phyloP scores from a whole-genome alignment of 2,888 invertebrate genomes.

The Imbricaverruca yamaguchii region DNA sequence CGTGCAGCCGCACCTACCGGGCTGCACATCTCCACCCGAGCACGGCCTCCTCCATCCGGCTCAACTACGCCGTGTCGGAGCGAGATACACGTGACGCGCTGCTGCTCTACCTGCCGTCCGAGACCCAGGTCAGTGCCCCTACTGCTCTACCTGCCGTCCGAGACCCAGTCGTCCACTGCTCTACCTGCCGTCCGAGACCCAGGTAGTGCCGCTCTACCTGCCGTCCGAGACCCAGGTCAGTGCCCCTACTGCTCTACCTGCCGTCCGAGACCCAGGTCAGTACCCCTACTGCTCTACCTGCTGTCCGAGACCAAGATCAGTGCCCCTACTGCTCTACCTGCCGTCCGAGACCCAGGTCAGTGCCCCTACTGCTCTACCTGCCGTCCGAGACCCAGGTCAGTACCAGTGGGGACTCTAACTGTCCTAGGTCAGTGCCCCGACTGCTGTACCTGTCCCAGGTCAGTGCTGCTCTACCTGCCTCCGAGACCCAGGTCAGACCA shows the following conservation, averaged over 20 bases:
- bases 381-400: too few species aligned
- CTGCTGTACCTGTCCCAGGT: too few species aligned
- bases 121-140: slow-evolving; percentile 21
- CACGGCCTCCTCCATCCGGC: slow-evolving; percentile 31
- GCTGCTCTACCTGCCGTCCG: slow-evolving; percentile 30
- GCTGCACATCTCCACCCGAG: slow-evolving; percentile 29
- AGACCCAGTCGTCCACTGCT: too few species aligned
- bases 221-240: slow-evolving; percentile 26
- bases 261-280: neutral
- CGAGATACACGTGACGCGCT: slow-evolving; percentile 28
- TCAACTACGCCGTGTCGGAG: slow-evolving; percentile 30
- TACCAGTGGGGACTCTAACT: too few species aligned
- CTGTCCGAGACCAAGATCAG: too few species aligned
- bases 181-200: too few species aligned
- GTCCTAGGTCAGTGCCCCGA: too few species aligned
- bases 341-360: neutral
- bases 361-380: neutral
- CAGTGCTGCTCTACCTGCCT: too few species aligned
- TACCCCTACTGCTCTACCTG: too few species aligned
- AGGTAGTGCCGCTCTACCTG: slow-evolving; percentile 30
- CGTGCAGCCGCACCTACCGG: slow-evolving; percentile 31
- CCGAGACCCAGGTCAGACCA: neutral
- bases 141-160: too few species aligned
- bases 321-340: too few species aligned
- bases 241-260: neutral